Base-by-base conservation (phyloP, 2,113 vertebrate species). In the Pavo muticus region DNA sequence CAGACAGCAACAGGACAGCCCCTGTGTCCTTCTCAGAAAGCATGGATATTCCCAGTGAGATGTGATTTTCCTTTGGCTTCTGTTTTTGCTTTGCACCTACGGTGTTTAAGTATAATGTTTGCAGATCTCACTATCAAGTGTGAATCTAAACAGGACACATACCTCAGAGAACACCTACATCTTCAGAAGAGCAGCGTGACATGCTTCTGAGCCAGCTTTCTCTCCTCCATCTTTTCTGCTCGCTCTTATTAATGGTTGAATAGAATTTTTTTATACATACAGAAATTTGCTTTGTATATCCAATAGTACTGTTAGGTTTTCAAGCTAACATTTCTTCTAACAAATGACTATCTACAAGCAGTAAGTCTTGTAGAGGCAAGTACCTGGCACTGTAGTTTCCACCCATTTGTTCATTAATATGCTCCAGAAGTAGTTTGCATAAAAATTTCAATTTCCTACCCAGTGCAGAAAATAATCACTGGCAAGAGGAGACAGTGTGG, bases 391-490 rank as follows among this genome's bases (percentile, higher is more conserved):
- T 67, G 20, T 68, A 79, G 37, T 30, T n/a, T 85, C 68, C 50
- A 39, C 37, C 44, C n/a, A 5, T 94, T 87, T 70, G 50, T 70
- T 90, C 71, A 32, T 75, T 40, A 61, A 11, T 61, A 52, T 19
- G 37, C n/a, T 71, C 30, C 60, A 93, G n/a, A 90, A 78, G 60
- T 24, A 44, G 39, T 87, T 88, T 88, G 56, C 84, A 68, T 94
- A 40, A 92, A 90, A 90, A 70, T 42, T 61, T 57, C 1, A 23
- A 3, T 65, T 90, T 79, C 40, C 64, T 80, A 56, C 69, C 50
- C 52, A 69, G 60, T 35, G 30, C 16, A 44, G 74, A 84, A 84
- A 87, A 47, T 72, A 88, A 56, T 29, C 29, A 63, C 56, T 56
- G 48, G 63, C 23, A 48, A 92, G 40, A 76, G n/a, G 44, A 92